Evolutionary conservation across 2,797 vertebrate genomes (phyloP), one percentile per base, ranked within the genome.

Genomic region (Galago senegalensis): DNA sequence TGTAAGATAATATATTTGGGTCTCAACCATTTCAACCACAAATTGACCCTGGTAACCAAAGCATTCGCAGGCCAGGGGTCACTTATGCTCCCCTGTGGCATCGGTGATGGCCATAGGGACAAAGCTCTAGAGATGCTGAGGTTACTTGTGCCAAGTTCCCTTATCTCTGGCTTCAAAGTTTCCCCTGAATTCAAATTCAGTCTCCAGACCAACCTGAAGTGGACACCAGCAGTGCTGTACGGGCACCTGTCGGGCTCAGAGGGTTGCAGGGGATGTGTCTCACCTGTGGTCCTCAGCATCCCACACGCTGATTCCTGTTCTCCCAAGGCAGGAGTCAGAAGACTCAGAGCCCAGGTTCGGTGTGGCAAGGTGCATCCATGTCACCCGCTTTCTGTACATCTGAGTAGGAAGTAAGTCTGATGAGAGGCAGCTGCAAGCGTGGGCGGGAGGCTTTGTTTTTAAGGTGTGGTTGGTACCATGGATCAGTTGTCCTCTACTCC

Each of bases 171-270:
- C 17, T 43, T 46, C 46, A 65, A 89, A 43, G 1, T 2, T 67
- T 40, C 34, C 73, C 34, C 12, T 3, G 2, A 37, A 73, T 31
- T 58, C 46, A 13, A 67, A 40, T 21, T 25, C 23, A 10, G 13
- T 72, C 29, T 37, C 18, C 34, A 65, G 67, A 49, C 16, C 49
- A 49, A 53, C 69, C 49, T 9, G 6, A 70, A 14, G 16, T 13
- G 40, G 80, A 21, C 6, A 6, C 7, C 31, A 2, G 43, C 7
- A 2, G 56, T 46, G 3, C n/a, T 46, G 18, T 14, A 5, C 4
- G 25, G 29, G 14, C 21, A 21, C 5, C 14, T 0, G 0, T 18
- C 37, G 0, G 0, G 7, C 9, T 12, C 1, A 2, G 1, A 58
- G 7, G 43, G 8, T 56, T 13, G 0, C 0, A 27, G 43, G n/a